Base-by-base conservation (phyloP, 1,140 invertebrate species). In the Nixonia krombeini region DNA sequence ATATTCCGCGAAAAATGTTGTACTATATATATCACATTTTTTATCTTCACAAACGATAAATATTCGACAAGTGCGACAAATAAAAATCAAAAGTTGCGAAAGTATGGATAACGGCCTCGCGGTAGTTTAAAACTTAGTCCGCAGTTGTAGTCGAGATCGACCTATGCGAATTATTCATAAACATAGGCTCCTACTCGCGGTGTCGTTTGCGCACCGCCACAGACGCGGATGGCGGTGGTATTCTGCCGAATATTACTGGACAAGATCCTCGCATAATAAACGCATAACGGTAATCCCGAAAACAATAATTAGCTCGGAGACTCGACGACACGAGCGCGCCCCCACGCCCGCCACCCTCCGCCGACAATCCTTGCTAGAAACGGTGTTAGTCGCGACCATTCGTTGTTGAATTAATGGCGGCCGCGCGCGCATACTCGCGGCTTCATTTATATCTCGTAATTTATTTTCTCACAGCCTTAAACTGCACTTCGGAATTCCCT, bases 231-330 rank as follows among this genome's bases (percentile, higher is more conserved):
- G 68, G 49, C 61, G 68, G 49, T 63, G 70, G 69, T 81, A 78
- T 81, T 81, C 73, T 76, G 75, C 73, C 78, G 68, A 82, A 82
- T 75, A 80, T 81, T 81, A 80, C 52, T 56, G 46, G 53, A 55
- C 50, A 35, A 72, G 74, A 75, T 79, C 69, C 73, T 75, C 53
- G 82, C 72, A 84, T 84, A 84, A 83, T 84, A 83, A 82, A 83
- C 76, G 72, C 81, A 82, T 84, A 83, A 84, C 72, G 74, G 74
- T 84, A 83, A 84, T 84, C 82, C 81, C 80, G 80, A 81, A 84
- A 84, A 83, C 81, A 84, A 84, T 84, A 84, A 84, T 84, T 84
- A 84, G 81, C 75, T 71, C 35, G 47, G 55, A 64, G 58, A 62
- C 66, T 53, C 70, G 63, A 73, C 72, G 40, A 40, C 25, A 23